These are phyloP conservation scores for Selene dorsalis DNA, from an alignment of 2,797 vertebrate genomes.

Conservation along the genomic window DNA sequence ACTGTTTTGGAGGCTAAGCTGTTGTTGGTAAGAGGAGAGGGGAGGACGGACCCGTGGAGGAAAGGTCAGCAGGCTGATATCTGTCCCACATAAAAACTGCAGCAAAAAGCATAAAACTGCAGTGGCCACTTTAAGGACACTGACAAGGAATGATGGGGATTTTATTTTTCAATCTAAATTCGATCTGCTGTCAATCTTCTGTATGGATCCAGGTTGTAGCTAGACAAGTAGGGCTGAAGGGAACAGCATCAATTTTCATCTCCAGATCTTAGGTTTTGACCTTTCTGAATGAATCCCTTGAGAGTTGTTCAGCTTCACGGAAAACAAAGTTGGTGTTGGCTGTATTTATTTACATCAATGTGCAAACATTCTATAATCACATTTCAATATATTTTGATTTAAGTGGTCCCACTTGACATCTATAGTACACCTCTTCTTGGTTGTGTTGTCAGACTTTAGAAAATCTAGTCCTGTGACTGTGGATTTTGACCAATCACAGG, in stretches of 20 bases:
- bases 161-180: conserved; percentile 24
- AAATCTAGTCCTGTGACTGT: no score
- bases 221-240: background rate
- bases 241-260: background rate
- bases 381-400: no score
- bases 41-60: conserved; percentile 32
- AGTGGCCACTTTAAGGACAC: conserved; percentile 8
- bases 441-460: no score
- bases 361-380: no score
- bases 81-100: conserved; percentile 39
- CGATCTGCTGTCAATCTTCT: background rate
- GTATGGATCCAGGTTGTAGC: background rate
- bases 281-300: no score
- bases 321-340: no score
- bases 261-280: no score
- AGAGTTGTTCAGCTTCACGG: no score
- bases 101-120: conserved; percentile 22
- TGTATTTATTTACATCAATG: no score
- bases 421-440: no score
- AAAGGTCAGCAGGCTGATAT: conserved; percentile 41
- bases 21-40: conserved; percentile 29
- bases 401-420: no score
- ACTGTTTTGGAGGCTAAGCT: conserved; percentile 32
- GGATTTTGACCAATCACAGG: no score
- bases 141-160: background rate